Percentiles rank a stretch among this genome's conserved stretches.
phyloP scores from a whole-genome alignment of 2,797 vertebrate genomes.

The Eutrigla gurnardus region DNA sequence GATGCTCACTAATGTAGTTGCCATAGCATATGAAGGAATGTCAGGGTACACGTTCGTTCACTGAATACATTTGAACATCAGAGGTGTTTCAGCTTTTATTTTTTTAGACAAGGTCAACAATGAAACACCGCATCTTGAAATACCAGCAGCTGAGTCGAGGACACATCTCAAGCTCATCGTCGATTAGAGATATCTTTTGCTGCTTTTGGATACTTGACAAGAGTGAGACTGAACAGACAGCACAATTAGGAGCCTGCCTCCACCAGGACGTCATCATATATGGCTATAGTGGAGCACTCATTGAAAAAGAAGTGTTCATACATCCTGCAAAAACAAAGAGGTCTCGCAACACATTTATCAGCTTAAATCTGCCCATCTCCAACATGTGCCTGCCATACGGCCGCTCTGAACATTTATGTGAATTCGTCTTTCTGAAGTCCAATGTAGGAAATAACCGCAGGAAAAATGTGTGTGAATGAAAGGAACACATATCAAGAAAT shows the following conservation, averaged over 20 bases:
- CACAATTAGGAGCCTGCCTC: constrained; percentile 76
- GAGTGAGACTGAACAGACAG: constrained; percentile 74
- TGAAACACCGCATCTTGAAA: constrained; percentile 68
- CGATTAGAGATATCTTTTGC: constrained; percentile 70
- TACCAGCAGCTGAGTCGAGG: constrained; percentile 61
- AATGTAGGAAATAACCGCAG: constrained; percentile 62
- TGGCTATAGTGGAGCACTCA: constrained; percentile 50
- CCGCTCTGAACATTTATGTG: constrained; percentile 47
- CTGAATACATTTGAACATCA: constrained; percentile 74
- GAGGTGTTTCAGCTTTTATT: constrained; percentile 72
- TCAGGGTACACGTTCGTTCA: constrained; percentile 46
- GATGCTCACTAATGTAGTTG: constrained; percentile 52
- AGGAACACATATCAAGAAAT: constrained; percentile 73
- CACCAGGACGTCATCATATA: constrained; percentile 67
- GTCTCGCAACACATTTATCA: constrained; percentile 66
- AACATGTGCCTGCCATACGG: constrained; percentile 68
- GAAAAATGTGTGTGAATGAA: constrained; percentile 53
- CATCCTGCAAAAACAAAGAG: constrained; percentile 67
- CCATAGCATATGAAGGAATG: constrained; percentile 62
- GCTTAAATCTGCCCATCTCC: constrained; percentile 69
- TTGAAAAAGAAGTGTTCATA: constrained; percentile 64
- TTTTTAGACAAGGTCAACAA: constrained; percentile 74
- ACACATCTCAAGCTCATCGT: constrained; percentile 63
- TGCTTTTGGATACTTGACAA: constrained; percentile 70
- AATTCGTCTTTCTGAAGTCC: constrained; percentile 70